These are phyloP conservation scores for Heterochromis multidens DNA, from an alignment of 2,113 vertebrate genomes.

Conservation along the genomic window DNA sequence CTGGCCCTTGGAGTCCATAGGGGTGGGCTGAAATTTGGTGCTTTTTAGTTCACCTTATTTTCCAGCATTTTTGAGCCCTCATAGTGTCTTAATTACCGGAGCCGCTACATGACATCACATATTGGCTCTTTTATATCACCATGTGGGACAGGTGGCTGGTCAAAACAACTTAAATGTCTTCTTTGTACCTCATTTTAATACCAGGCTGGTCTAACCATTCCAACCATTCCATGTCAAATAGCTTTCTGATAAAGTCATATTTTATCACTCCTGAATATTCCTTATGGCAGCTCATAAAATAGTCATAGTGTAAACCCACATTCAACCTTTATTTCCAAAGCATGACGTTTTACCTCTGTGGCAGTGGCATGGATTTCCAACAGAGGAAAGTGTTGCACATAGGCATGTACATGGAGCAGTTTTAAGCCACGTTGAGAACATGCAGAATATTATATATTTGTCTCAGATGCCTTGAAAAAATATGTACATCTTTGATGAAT, in stretches of 20 bases:
- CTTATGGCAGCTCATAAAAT: background rate
- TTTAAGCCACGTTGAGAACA: background rate
- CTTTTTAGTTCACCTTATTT: background rate
- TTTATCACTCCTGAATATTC: background rate
- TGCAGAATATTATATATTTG: background rate
- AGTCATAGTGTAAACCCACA: background rate
- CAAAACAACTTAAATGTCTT: background rate
- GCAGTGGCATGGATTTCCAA: background rate
- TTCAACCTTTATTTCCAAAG: background rate
- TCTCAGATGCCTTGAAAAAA: background rate
- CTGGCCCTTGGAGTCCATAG: no score
- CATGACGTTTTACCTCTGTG: background rate
- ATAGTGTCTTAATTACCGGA: background rate
- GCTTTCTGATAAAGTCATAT: background rate
- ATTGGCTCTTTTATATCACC: background rate
- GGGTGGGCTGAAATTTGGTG: background rate
- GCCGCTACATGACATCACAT: no score
- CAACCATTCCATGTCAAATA: background rate
- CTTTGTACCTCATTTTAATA: background rate
- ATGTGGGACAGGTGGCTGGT: background rate
- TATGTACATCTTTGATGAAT: no score
- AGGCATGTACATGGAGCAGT: background rate
- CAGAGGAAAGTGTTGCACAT: background rate
- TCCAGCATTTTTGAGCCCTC: fast-evolving
- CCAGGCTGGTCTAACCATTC: background rate